Base-by-base conservation (phyloP, 2,113 vertebrate genomes). In the Menura novaehollandiae region DNA sequence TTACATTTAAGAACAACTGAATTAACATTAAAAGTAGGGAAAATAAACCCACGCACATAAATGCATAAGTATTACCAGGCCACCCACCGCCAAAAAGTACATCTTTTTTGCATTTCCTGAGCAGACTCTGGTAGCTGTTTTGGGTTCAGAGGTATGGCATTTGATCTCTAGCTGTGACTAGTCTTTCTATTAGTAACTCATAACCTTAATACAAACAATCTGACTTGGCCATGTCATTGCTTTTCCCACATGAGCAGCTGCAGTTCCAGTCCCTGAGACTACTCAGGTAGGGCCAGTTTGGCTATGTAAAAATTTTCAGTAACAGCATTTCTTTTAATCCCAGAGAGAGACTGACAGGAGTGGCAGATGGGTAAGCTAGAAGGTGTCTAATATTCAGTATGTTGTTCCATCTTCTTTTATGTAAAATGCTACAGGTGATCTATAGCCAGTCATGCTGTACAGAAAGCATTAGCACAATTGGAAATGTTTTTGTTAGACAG, bases 81-180 rank as follows among this genome's bases (percentile, higher is more conserved):
- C 52, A 75, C 67, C 69, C 56, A 64, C 28, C 24, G 60, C 39
- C 39, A 56, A 55, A 75, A 71, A 33, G 52, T 91, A 62, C 85
- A 86, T 49, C 18, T 74, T 89, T 93, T 93, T 79, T 78, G 52
- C 66, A 79, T 92, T 95, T 96, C 66, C 87, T 91, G 84, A 89
- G 74, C 41, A 76, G 49, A 73, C 59, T 88, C 62, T 85, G 63
- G 80, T 89, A 95, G 93, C 66, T 91, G 58, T 77, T 87, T 85
- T 73, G 71, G 74, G 24, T 82, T 83, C 15, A n/a, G 68, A 81
- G 56, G 21, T 56, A 81, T 7, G 66, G 68, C 55, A 67, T 75
- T 49, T 49, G 89, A 73, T 86, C 2, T 6, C 37, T 92, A 86
- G 55, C 60, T 81, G 52, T 9, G 44, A 89, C 73, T 75, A 44